Evolutionary conservation across 2,888 invertebrate species (phyloP).

Genomic region (Strigamia maritima): DNA sequence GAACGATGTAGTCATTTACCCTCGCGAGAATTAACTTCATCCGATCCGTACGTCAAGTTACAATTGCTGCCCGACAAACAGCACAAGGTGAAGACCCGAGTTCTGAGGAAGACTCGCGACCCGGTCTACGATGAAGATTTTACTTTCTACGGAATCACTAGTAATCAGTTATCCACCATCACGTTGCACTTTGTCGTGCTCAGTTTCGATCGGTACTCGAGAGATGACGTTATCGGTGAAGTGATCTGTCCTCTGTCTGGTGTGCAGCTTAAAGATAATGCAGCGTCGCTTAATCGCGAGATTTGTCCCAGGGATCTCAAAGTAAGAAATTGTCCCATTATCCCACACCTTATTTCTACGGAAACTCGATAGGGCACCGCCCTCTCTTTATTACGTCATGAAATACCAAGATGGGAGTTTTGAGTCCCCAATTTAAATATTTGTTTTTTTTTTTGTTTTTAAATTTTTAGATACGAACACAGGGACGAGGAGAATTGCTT

Average conservation of each 20-base stretch:
- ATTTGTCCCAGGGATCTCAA: slow-evolving; percentile 90
- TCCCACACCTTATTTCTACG: too few relatives aligned
- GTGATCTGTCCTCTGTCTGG: slow-evolving; percentile 62
- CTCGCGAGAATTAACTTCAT: slow-evolving; percentile 76
- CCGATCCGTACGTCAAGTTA: slow-evolving; percentile 96
- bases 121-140: slow-evolving; percentile 99
- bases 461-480: slow-evolving; percentile 71
- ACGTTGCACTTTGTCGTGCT: slow-evolving; percentile 84
- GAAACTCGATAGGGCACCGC: too few relatives aligned
- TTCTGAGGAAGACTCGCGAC: slow-evolving; percentile 90
- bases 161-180: slow-evolving; percentile 80
- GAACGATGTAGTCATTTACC: slow-evolving; percentile 85
- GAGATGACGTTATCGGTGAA: slow-evolving; percentile 98
- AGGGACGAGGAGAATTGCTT: slow-evolving; percentile 90
- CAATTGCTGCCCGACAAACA: slow-evolving; percentile 96
- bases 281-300: slow-evolving; percentile 62
- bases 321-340: slow-evolving; percentile 61
- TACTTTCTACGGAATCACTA: slow-evolving; percentile 91
- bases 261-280: slow-evolving; percentile 61
- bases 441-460: slow-evolving; percentile 33
- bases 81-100: slow-evolving; percentile 94
- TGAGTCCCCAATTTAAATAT: not conserved
- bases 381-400: too few relatives aligned
- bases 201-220: slow-evolving; percentile 94
- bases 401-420: too few relatives aligned